Conservation (phyloP, 2,113 vertebrate genomes). For the Cnemophilus loriae region DNA sequence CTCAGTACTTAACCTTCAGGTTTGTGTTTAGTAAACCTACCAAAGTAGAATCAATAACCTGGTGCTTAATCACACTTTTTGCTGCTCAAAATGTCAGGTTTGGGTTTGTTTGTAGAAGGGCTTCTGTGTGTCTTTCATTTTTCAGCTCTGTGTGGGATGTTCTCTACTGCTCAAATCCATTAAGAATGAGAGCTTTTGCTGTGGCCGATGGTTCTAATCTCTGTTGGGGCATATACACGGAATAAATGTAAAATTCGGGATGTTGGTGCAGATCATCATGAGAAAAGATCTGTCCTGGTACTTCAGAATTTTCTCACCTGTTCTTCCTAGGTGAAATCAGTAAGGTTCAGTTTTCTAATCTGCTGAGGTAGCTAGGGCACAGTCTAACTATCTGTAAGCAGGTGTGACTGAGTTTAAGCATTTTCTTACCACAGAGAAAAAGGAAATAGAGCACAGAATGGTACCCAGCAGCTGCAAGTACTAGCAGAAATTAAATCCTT, state of each 20-base stretch:
- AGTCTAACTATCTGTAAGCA: background rate
- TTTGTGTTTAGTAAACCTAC: constrained; percentile 47
- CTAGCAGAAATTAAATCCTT: background rate
- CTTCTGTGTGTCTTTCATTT: constrained; percentile 36
- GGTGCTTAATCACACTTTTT: constrained; percentile 44
- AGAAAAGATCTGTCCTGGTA: background rate
- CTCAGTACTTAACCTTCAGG: constrained; percentile 27
- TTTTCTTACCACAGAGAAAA: background rate
- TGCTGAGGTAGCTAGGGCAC: background rate
- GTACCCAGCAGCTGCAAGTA: background rate
- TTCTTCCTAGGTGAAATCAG: background rate
- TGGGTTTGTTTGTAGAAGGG: constrained; percentile 50
- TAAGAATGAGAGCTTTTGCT: background rate
- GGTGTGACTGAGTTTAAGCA: background rate
- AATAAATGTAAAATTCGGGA: background rate
- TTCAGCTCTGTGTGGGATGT: background rate
- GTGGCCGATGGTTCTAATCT: background rate
- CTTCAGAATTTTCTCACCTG: background rate
- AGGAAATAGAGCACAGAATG: background rate
- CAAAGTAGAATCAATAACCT: constrained; percentile 38
- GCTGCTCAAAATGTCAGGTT: constrained; percentile 54
- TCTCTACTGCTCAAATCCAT: background rate
- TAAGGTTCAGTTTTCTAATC: background rate
- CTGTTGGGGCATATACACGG: background rate
- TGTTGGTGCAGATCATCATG: background rate